These are phyloP conservation scores for Rhadina sibilatrix DNA, from an alignment of 2,113 vertebrate genomes.

Conservation along the genomic window DNA sequence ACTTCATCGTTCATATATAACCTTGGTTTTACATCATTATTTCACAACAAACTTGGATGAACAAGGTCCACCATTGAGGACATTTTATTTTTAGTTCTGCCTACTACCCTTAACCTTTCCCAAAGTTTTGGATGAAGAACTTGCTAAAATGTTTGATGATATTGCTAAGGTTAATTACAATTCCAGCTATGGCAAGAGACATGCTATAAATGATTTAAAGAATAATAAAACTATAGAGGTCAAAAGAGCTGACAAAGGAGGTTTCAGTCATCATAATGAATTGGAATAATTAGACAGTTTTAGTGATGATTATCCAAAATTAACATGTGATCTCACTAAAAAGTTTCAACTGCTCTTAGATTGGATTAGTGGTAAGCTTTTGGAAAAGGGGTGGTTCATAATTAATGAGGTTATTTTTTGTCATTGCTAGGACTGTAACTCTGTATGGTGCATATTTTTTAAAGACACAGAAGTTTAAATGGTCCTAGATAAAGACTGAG, in stretches of 20 bases:
- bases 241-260: slow-evolving; percentile 39
- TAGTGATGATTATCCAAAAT: slow-evolving; percentile 35
- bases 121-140: slow-evolving; percentile 30
- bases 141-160: slow-evolving; percentile 13
- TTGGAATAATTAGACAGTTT: slow-evolving; percentile 45
- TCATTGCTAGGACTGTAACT: neutral
- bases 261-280: slow-evolving; percentile 20
- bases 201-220: slow-evolving; percentile 41
- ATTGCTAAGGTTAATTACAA: slow-evolving; percentile 32
- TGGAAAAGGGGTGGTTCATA: neutral
- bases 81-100: neutral
- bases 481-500: neutral
- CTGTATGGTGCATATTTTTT: neutral
- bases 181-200: slow-evolving; percentile 2
- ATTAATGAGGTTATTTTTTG: neutral
- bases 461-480: neutral
- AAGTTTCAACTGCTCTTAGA: slow-evolving; percentile 18
- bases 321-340: slow-evolving; percentile 27
- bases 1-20: neutral
- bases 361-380: neutral
- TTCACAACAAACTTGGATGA: neutral
- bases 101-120: neutral
- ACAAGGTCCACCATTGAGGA: neutral
- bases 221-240: slow-evolving; percentile 56
- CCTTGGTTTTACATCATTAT: neutral